Base-by-base conservation (phyloP, 2,888 invertebrate genomes). In the Bhutanitis thaidina region DNA sequence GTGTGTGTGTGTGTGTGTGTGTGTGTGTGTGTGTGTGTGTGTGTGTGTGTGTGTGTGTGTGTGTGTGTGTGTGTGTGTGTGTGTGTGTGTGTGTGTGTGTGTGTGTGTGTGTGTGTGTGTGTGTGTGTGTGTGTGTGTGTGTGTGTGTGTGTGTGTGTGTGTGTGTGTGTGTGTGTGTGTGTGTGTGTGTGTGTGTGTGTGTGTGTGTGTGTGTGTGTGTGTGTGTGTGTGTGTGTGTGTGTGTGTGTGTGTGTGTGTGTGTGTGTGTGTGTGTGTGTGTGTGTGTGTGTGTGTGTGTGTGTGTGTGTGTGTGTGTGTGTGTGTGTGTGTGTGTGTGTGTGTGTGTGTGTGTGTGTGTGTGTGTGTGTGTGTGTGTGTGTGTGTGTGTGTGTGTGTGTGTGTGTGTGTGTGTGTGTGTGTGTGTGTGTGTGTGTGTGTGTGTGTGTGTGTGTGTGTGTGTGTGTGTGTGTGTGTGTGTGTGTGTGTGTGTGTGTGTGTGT, bases 161-260 rank as follows among this genome's bases (percentile, higher is more conserved):
- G 25, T 27, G 40, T 40, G 40, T 40, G 40, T 40, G 25, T 25
- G 40, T 40, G 25, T 40, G 40, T 20, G 25, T 25, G 40, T 40
- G 40, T 40, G 40, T 40, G 25, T 25, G 41, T 29, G 41, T 41
- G 41, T 41, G 29, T 27, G 29, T 41, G 29, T 41, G 41, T 10
- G 41, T 41, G 41, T 29, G 29, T 27, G 41, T 29, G 29, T 41
- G 41, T 27, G 29, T 27, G 41, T 41, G 29, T 27, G 27, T 27
- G 29, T 41, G 41, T 27, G 29, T 32, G 40, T 40, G 40, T 40
- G 40, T 40, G 25, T 25, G 41, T 29, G 41, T 41, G 41, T 41
- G 29, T 27, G 29, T 41, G 29, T 41, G 41, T 10, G 41, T 41
- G 41, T 29, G 29, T 27, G 41, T 29, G 29, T 41, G 41, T 27